Evolutionary conservation across 2,888 invertebrate genomes (phyloP), one percentile per base, ranked within the genome.

Genomic region (Subacronicta megacephala): DNA sequence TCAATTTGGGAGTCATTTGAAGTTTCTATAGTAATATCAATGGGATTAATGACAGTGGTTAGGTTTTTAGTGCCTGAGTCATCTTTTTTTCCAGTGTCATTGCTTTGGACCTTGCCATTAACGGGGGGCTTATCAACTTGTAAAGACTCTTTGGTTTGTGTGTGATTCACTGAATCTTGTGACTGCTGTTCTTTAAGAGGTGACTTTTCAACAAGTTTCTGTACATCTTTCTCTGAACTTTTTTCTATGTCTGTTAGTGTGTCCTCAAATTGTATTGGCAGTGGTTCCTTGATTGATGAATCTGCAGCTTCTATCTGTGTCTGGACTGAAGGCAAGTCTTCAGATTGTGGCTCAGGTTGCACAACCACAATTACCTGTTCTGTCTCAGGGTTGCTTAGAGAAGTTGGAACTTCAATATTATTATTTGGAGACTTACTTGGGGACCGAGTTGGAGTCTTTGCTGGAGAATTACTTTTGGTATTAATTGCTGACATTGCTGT

Each of bases 1-100:
- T 87, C 88, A 37, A 65, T 18, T 41, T 88, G 88, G 12, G 90
- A 89, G 47, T 91, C 89, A 81, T 86, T 85, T 26, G 85, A 85
- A 20, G 76, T 76, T 46, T 85, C 84, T 46, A 73, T 54, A 0
- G 62, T 64, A 29, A 74, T 65, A 35, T 82, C 75, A 38, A 77
- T 47, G 12, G 74, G 68, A 37, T n/a, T n/a, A n/a, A 62, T 52
- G 29, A 54, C 31, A 40, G 45, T 55, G 12, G 54, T 40, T 40
- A 49, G 16, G 49, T 37, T 56, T 56, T 58, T 62, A 36, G 12
- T 33, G 15, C 6, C 51, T 44, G 45, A 36, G 26, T 64, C 61
- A 31, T 68, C 69, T 53, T 60, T 56, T 54, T 62, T 71, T 41
- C 49, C 66, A 33, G 46, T 62, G 3, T 76, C 66, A 37, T 45